Evolutionary conservation across 2,888 invertebrate genomes (phyloP), one percentile per base, ranked within the genome.

Genomic region (Ormyrus rosae): DNA sequence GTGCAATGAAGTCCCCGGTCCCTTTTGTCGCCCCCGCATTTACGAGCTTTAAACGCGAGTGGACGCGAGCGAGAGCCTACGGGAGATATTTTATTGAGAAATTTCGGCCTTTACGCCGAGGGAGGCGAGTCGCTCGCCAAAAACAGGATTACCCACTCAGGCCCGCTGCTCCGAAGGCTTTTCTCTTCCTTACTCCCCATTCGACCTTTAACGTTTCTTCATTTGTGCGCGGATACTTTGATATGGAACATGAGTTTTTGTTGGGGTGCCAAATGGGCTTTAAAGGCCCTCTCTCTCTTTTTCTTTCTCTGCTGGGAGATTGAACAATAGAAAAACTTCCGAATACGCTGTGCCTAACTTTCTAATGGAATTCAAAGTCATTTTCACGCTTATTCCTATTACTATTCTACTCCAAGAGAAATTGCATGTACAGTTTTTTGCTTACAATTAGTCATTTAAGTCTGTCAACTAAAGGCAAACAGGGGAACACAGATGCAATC

Each of bases 81-180:
- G 60, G 65, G 63, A n/a, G 67, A 73, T 51, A 71, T 53, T 76
- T 81, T 82, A 70, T 71, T 81, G 45, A 77, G 68, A 78, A 81
- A 82, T 79, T 82, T 79, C 74, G 55, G 56, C 74, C 63, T 82
- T 83, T 82, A 81, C 69, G 51, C 50, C 53, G 1, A 53, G 5
- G 72, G 77, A 72, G 65, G 74, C 7, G 78, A 53, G 63, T 76
- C 70, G 73, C 75, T 71, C 69, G 80, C 77, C 82, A 78, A 82
- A 84, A 84, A 83, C 84, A 84, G 83, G 84, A 85, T 86, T 86
- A 85, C 81, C 84, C 83, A 86, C 84, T 85, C 83, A 82, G 82
- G 79, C 73, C 34, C 34, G 34, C 34, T 34, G 34, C 71, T 80
- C 51, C 7, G n/a, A n/a, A 48, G 48, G 34, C 13, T 10, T 9